phyloP scores from a whole-genome alignment of 2,113 vertebrate species.

The Sorex araneus region DNA sequence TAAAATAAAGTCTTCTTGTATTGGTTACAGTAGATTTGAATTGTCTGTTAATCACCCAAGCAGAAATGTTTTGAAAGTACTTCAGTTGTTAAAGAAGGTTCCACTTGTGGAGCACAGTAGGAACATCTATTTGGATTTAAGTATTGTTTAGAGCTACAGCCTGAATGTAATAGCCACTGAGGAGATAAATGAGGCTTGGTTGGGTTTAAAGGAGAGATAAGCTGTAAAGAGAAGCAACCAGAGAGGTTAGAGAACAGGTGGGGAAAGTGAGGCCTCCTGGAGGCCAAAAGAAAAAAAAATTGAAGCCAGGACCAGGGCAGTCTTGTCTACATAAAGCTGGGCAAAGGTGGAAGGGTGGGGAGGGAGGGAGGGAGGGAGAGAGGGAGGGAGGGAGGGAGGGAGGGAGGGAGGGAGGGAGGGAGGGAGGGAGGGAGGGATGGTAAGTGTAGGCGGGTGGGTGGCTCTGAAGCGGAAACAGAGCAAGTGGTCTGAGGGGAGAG shows the following conservation, averaged over 20 bases:
- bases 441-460: background rate
- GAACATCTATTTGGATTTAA: background rate
- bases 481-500: fast-evolving
- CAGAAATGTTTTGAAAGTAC: background rate
- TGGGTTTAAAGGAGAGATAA: background rate
- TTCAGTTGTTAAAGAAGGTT: background rate
- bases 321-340: too few relatives aligned
- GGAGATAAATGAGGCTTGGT: background rate
- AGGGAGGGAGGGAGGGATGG: too few relatives aligned
- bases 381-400: too few relatives aligned
- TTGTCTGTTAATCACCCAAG: background rate
- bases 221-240: background rate
- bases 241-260: background rate
- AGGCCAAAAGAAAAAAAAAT: slow-evolving; percentile 3
- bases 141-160: background rate
- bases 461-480: slow-evolving; percentile 57
- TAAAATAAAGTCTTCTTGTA: background rate
- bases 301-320: too few relatives aligned
- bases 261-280: background rate
- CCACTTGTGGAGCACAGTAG: background rate
- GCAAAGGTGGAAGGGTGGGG: too few relatives aligned
- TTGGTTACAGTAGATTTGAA: background rate
- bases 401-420: too few relatives aligned
- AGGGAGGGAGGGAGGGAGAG: too few relatives aligned
- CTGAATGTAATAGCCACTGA: background rate